These are phyloP conservation scores for Trissolcus basalis DNA, from an alignment of 1,140 invertebrate species.

Conservation along the genomic window DNA sequence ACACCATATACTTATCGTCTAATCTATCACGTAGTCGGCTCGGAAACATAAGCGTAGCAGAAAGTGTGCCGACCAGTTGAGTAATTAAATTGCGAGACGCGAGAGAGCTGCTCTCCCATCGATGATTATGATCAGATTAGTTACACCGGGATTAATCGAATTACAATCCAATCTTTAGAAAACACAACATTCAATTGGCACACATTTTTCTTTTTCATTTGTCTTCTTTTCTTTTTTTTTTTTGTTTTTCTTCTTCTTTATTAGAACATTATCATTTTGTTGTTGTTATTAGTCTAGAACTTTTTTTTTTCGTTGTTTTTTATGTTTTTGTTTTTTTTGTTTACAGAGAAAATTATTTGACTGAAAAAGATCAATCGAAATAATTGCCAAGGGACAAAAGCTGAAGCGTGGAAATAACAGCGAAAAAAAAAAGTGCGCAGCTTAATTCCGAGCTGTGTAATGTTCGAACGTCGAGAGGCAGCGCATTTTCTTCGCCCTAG, in stretches of 20 bases:
- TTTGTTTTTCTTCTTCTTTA: too few species aligned
- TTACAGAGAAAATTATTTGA: conserved; percentile 15
- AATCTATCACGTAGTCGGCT: conserved; percentile 38
- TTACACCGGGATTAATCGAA: conserved; percentile 33
- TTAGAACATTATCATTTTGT: too few species aligned
- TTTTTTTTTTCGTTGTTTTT: too few species aligned
- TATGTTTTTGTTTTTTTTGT: too few species aligned
- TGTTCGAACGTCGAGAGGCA: conserved; percentile 40
- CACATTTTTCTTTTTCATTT: too few species aligned
- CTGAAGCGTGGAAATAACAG: background rate
- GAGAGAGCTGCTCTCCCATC: conserved; percentile 23
- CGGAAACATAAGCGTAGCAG: conserved; percentile 19
- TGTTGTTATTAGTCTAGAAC: too few species aligned
- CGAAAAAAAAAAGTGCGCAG: conserved; percentile 43
- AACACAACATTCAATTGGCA: too few species aligned
- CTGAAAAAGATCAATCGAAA: conserved; percentile 34
- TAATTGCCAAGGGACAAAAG: conserved; percentile 35
- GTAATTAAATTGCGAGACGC: conserved; percentile 54
- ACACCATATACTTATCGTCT: conserved; percentile 46
- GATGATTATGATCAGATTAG: conserved; percentile 42
- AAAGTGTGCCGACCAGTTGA: conserved; percentile 30
- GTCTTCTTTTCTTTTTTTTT: too few species aligned
- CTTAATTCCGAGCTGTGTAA: conserved; percentile 42
- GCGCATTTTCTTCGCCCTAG: conserved; percentile 60
- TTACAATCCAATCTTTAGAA: conserved; percentile 9